Percentiles rank a stretch among this genome's conserved stretches.
Conservation (phyloP, 2,888 invertebrate species). For the Hypsopygia costalis region DNA sequence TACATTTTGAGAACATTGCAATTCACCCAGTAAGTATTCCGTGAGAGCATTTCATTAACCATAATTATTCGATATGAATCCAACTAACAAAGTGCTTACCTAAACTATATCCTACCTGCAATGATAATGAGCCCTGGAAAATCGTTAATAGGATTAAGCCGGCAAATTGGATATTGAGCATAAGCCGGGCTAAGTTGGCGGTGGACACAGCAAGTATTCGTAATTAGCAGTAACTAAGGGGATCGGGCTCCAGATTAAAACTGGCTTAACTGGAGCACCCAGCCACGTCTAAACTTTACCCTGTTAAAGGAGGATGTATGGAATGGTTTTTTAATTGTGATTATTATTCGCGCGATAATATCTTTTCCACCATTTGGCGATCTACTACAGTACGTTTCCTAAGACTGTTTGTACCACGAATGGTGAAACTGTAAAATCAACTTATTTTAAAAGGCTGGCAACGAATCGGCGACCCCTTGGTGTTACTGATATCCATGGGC, state of each 20-base stretch:
- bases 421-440: too few species aligned
- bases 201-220: slow-evolving; percentile 64
- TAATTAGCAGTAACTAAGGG: slow-evolving; percentile 74
- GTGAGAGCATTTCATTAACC: too few species aligned
- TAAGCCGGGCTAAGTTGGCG: slow-evolving; percentile 62
- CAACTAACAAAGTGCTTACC: slow-evolving; percentile 12
- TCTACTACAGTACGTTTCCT: too few species aligned
- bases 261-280: slow-evolving; percentile 48
- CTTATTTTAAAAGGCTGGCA: too few species aligned
- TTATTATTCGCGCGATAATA: too few species aligned
- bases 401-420: too few species aligned
- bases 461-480: too few species aligned
- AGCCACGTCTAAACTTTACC: slow-evolving; percentile 3
- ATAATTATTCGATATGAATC: not conserved
- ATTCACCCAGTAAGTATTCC: too few species aligned
- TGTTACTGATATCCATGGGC: too few species aligned
- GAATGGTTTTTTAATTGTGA: too few species aligned
- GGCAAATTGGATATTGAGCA: slow-evolving; percentile 69
- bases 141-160: slow-evolving; percentile 67
- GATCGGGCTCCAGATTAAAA: slow-evolving; percentile 60
- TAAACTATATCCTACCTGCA: slow-evolving; percentile 19
- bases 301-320: not conserved
- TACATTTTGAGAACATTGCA: too few species aligned
- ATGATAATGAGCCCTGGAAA: slow-evolving; percentile 56
- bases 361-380: too few species aligned